Evolutionary conservation across 2,113 vertebrate species (phyloP), one percentile per base, ranked within the genome.

Genomic region (Microcebus murinus): DNA sequence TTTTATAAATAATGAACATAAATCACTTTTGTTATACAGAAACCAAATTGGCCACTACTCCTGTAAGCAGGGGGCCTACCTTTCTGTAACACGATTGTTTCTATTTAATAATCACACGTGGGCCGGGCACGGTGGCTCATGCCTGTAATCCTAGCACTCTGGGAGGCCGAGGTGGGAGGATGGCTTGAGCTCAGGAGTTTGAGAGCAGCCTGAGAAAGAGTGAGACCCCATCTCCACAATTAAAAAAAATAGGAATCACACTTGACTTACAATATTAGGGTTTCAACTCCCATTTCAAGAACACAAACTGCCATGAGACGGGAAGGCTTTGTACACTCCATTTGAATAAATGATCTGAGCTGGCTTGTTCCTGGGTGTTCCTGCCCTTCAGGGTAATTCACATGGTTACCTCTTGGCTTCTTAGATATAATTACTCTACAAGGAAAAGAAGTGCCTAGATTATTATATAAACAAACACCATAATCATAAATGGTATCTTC

Each of bases 401-500:
- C 70, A 80, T n/a, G 39, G 80, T 82, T 96, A 80, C 63, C 74
- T 96, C 90, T 90, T 59, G 87, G 79, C 81, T 93, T 92, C 71
- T 77, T 87, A 70, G 21, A 29, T 65, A 29, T 88, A 97, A 97
- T 96, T 93, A 97, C 82, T 88, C 59, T 91, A 34, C 39, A 65
- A 73, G 48, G 50, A 91, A 92, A 90, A 88, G 52, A 92, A 39
- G 57, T 52, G 57, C 27, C 86, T 88, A 21, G 39, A 84, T 81
- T 76, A 48, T 81, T 82, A 50, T 23, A 59, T 74, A 94, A 93
- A 86, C 34, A 95, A 93, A 95, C 79, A 93, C 48, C 42, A 76
- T 27, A 74, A 74, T 95, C 93, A 83, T 50, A 71, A 86, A 86
- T 83, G 3, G 8, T 55, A 83, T 71, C 89, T 91, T 83, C 34